Evolutionary conservation across 2,797 vertebrate genomes (phyloP).

Genomic region (Pangasius macronema): DNA sequence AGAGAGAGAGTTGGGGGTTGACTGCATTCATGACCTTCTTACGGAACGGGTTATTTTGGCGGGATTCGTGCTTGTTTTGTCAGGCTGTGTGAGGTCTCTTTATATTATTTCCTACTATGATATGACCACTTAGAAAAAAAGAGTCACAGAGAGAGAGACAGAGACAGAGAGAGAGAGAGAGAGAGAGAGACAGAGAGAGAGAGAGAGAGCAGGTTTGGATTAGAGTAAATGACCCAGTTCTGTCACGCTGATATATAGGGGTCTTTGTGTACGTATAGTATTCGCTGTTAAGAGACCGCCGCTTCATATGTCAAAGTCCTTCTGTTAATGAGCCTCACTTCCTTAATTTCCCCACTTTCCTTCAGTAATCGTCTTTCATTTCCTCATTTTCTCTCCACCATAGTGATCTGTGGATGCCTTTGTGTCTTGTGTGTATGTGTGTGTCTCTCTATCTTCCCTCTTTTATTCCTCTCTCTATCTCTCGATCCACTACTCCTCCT

Average conservation of each 20-base stretch:
- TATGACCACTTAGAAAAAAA: slow-evolving; percentile 68
- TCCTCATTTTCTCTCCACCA: slow-evolving; percentile 23
- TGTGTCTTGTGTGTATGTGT: not conserved
- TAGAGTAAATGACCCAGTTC: slow-evolving; percentile 86
- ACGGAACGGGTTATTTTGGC: slow-evolving; percentile 61
- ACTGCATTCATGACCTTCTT: slow-evolving; percentile 59
- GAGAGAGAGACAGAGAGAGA: not conserved
- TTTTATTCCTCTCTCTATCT: not conserved
- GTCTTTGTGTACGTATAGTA: slow-evolving; percentile 86
- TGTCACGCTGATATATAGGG: slow-evolving; percentile 88
- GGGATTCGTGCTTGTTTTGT: slow-evolving; percentile 64
- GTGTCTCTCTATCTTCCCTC: not conserved
- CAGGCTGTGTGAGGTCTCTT: slow-evolving; percentile 79
- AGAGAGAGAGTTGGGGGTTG: slow-evolving; percentile 20
- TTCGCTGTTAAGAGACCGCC: slow-evolving; percentile 84
- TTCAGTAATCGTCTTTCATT: slow-evolving; percentile 43
- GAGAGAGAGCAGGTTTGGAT: slow-evolving; percentile 70
- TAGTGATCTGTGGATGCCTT: not conserved
- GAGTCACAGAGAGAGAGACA: too few relatives aligned
- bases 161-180: not conserved
- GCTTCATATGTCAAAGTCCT: slow-evolving; percentile 83
- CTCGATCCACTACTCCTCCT: not conserved
- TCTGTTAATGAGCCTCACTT: slow-evolving; percentile 85
- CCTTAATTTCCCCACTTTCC: slow-evolving; percentile 75
- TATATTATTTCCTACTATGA: slow-evolving; percentile 84